These are phyloP conservation scores for Acanthaster planci DNA, from an alignment of 35 echinoderm and acorn worm species.

Conservation along the genomic window DNA sequence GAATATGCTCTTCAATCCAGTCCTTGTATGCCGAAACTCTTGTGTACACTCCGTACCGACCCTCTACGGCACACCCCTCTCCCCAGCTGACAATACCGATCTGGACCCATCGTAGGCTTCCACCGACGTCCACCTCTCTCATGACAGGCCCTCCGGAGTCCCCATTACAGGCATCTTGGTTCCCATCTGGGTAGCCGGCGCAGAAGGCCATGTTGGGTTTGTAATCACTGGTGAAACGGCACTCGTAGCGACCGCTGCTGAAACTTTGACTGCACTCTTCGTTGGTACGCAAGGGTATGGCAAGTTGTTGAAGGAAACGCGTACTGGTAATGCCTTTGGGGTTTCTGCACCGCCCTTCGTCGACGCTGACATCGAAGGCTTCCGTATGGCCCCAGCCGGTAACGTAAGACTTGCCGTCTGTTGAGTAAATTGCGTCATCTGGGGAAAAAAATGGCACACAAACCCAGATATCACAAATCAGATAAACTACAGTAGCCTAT, in stretches of 20 bases:
- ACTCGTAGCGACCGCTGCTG: background rate
- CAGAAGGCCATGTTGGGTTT: slow-evolving; percentile 57
- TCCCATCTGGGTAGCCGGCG: slow-evolving; percentile 53
- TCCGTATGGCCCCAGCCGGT: background rate
- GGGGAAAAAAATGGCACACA: too few relatives aligned
- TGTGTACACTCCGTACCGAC: slow-evolving; percentile 73
- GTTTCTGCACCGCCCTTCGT: too few relatives aligned
- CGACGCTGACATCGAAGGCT: background rate
- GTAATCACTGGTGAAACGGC: background rate
- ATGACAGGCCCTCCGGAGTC: slow-evolving; percentile 78
- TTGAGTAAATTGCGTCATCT: background rate
- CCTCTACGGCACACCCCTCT: slow-evolving; percentile 45
- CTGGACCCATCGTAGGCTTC: slow-evolving; percentile 47
- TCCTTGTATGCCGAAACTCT: slow-evolving; percentile 49
- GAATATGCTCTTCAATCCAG: slow-evolving; percentile 30
- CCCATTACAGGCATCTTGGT: slow-evolving; percentile 57
- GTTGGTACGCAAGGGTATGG: slow-evolving; percentile 12
- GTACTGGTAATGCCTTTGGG: too few relatives aligned
- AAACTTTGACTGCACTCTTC: background rate
- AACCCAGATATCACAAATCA: too few relatives aligned
- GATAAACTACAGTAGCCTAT: too few relatives aligned
- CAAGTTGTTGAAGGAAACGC: slow-evolving; percentile 56
- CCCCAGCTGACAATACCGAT: slow-evolving; percentile 80
- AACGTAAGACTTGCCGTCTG: background rate
- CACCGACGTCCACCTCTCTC: background rate